Base-by-base conservation (phyloP, 2,113 vertebrate genomes). In the Trinectes maculatus region DNA sequence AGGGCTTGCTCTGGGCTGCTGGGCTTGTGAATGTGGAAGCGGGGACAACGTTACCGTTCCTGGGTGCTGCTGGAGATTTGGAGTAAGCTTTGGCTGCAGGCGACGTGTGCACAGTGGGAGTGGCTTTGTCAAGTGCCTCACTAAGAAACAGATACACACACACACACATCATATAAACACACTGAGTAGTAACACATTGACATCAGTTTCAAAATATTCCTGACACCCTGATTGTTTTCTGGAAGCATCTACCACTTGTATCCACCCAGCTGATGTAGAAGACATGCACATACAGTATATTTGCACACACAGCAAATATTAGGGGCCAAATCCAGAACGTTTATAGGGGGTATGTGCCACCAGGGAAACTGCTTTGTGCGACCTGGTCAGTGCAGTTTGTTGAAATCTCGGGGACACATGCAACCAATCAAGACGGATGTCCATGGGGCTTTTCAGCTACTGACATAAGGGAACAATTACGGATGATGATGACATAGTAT, bases 41-140 rank as follows among this genome's bases (percentile, higher is more conserved):
- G 33, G 88, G 34, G 43, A 37, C 68, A 3, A 71, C 49, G 26
- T 81, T 91, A 9, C 90, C 89, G 26, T 89, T 89, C 57, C 74
- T 85, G 21, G 68, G 39, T 1, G 84, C 18, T 0, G 39, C 87
- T 24, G 91, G 88, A 2, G 74, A 57, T 87, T 92, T 91, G 0
- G 91, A 84, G 66, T 79, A 25, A 3, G 79, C 93, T 77, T 82
- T 94, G 0, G 74, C 74, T 0, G 92, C 75, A 37, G 92, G 49
- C 2, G 78, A 84, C 0, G 76, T 37, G 4, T 92, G 85, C 33
- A 85, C 39, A 15, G 73, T 2, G 0, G 91, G 87, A 37, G 87
- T 74, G 64, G 85, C 4, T 55, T 89, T 66, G 43, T 95, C 95
- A 75, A 71, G 62, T 7, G 75, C 56, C 61, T 92, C 92, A 51